phyloP scores from a whole-genome alignment of 2,113 vertebrate genomes.

The Podarcis raffonei region DNA sequence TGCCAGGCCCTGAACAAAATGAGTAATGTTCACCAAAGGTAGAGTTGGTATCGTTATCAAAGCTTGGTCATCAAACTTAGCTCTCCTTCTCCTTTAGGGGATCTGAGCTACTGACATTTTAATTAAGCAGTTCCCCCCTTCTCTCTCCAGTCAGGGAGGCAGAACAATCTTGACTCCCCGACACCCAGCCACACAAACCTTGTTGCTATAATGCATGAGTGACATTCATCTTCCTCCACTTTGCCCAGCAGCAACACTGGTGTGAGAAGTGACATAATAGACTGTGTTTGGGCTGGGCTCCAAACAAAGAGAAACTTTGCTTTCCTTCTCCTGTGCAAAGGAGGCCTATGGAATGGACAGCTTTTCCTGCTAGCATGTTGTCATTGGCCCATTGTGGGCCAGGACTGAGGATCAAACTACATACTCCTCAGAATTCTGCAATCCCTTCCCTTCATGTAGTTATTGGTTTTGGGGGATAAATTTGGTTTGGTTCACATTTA shows the following conservation, averaged over 20 bases:
- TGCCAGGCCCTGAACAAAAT: conserved; percentile 29
- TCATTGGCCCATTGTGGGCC: not conserved
- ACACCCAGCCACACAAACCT: conserved; percentile 10
- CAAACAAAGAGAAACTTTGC: not conserved
- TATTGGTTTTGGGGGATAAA: too few relatives aligned
- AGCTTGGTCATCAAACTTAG: conserved; percentile 39
- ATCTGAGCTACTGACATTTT: conserved; percentile 60
- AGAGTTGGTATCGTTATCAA: conserved; percentile 6
- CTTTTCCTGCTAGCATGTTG: not conserved
- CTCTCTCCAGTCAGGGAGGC: not conserved
- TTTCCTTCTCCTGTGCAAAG: not conserved
- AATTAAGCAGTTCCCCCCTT: conserved; percentile 51
- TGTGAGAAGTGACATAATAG: accelerated
- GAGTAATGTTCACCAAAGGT: conserved; percentile 13
- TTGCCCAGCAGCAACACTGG: accelerated
- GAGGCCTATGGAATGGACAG: not conserved
- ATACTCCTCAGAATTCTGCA: not conserved
- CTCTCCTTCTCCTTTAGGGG: conserved; percentile 50
- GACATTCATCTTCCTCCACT: not conserved
- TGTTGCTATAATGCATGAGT: not conserved
- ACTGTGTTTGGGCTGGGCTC: not conserved
- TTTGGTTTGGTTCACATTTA: too few relatives aligned
- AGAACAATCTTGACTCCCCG: not conserved
- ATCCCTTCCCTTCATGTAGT: not conserved
- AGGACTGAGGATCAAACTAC: not conserved